phyloP scores from a whole-genome alignment of 2,888 invertebrate genomes.

The Torymus texanus region DNA sequence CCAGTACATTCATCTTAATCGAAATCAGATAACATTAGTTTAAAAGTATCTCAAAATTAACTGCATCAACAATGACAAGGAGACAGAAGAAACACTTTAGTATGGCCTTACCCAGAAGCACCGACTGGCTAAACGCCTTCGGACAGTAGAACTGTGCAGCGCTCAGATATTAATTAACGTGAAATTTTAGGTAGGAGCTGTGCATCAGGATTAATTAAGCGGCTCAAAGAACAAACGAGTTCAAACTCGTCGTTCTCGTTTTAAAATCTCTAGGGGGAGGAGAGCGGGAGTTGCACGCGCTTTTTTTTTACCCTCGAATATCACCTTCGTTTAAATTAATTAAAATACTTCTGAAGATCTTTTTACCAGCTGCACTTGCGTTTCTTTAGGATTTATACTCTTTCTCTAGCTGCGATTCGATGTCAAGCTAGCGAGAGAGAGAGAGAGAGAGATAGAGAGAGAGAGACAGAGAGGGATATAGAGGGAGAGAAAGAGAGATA shows the following conservation, averaged over 20 bases:
- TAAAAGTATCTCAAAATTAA: no score
- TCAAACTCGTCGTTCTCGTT: constrained; percentile 3
- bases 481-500: not conserved
- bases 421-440: constrained; percentile 18
- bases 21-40: no score
- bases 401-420: constrained; percentile 7
- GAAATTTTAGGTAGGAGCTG: not conserved
- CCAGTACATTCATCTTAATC: no score
- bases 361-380: no score
- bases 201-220: constrained; percentile 11
- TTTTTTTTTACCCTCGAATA: not conserved
- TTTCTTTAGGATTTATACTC: constrained; percentile 27
- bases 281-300: not conserved
- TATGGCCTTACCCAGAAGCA: no score
- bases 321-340: constrained; percentile 17
- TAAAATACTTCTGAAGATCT: constrained; percentile 5
- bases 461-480: no score
- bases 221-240: constrained; percentile 3
- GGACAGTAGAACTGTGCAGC: no score
- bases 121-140: no score
- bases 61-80: no score
- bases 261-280: no score
- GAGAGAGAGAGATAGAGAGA: not conserved
- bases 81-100: no score
- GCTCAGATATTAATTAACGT: constrained; percentile 13